Base-by-base conservation (phyloP, 2,888 invertebrate genomes). In the Amblyjoppa proteus region DNA sequence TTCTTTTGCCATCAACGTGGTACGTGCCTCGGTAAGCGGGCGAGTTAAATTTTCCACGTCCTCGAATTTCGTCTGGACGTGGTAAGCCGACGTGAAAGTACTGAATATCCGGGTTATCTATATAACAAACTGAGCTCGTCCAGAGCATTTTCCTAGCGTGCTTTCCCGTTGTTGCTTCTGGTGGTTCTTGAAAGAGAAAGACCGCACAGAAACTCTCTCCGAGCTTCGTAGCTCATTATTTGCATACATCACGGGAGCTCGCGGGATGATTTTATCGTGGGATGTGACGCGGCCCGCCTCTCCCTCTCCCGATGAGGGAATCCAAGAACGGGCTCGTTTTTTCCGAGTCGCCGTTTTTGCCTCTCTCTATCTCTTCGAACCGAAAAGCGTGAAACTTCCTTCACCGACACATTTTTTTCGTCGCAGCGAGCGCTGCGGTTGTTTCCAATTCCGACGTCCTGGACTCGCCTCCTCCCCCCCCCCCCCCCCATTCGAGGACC, bases 1-100 rank as follows among this genome's bases (percentile, higher is more conserved):
- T 84, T 81, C 77, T 69, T 78, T 84, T 74, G 69, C 69, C 81
- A 81, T 81, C 77, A 81, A 78, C 81, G 78, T 74, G 81, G 78
- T 74, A 84, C 84, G 84, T 81, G 84, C 78, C 81, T 81, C 56
- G 77, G 61, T 73, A 69, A 78, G 78, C 56, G 28, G 70, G 81
- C 53, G 74, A 78, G 69, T 73, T 73, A 81, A 81, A 84, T 78
- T 84, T 84, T 84, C 81, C 84, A 81, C 84, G 84, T 84, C 77
- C 81, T 64, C 81, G 84, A 84, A 81, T 84, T 84, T 84, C 45
- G 73, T 73, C 64, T 78, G 84, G 81, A 81, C 81, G 74, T 74
- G 84, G 64, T 75, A 77, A 78, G 69, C 74, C 34, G 75, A 64
- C 49, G 34, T 49, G 66, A 58, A 58, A 58, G 28, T 58, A 58